Percentiles rank a stretch among this genome's conserved stretches.
These are phyloP conservation scores for Temnothorax nylanderi DNA, from an alignment of 1,140 invertebrate genomes.

Conservation along the genomic window DNA sequence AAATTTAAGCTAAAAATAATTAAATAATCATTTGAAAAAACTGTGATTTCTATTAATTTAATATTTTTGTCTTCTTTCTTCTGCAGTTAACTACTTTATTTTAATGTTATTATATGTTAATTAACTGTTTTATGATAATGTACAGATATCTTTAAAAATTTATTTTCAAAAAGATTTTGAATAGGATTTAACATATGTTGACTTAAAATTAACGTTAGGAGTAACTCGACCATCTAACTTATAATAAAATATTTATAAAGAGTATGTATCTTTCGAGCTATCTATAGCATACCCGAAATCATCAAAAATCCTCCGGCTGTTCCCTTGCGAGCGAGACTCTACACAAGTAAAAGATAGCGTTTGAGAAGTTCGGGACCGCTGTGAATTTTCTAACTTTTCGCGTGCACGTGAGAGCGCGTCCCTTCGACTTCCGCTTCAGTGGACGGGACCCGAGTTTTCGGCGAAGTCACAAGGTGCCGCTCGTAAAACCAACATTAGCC, in stretches of 20 bases:
- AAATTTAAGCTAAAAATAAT: neutral
- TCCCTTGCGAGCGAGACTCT: neutral
- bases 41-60: neutral
- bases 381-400: neutral
- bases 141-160: neutral
- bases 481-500: constrained; percentile 76
- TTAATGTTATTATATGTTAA: neutral
- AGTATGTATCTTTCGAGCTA: neutral
- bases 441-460: constrained; percentile 19
- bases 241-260: neutral
- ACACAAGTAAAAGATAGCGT: neutral
- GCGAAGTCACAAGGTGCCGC: constrained; percentile 68
- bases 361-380: neutral
- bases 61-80: neutral
- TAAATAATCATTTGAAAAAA: neutral
- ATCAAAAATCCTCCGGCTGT: neutral
- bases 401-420: constrained; percentile 29
- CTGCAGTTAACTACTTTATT: neutral
- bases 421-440: constrained; percentile 44
- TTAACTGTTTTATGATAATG: neutral
- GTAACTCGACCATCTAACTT: neutral
- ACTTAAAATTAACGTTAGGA: neutral
- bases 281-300: neutral
- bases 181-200: neutral
- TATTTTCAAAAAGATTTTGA: neutral